Conservation (phyloP, 2,797 vertebrate species). For the Dallia pectoralis region DNA sequence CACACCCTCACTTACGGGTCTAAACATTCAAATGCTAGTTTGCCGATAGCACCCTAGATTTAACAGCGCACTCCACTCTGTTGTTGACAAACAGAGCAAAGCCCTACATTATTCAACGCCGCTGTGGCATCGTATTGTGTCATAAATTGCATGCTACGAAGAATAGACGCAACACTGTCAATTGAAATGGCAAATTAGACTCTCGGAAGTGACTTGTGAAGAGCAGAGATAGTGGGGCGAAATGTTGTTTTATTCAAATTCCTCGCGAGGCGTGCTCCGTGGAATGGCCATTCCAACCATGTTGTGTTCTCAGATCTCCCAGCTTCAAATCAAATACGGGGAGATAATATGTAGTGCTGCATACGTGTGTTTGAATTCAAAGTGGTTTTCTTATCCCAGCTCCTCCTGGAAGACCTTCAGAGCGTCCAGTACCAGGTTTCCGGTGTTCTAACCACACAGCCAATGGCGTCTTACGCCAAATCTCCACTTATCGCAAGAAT, state of each 20-base stretch:
- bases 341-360: no score
- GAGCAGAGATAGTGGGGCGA: conserved; percentile 32
- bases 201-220: conserved; percentile 35
- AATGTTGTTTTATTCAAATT: conserved; percentile 29
- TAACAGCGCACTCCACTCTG: conserved; percentile 30
- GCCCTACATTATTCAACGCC: conserved; percentile 47
- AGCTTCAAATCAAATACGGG: background rate
- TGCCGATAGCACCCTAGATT: conserved; percentile 51
- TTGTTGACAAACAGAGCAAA: conserved; percentile 39
- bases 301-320: conserved; percentile 23
- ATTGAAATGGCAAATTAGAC: conserved; percentile 29
- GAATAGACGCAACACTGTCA: conserved; percentile 44
- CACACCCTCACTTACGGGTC: conserved; percentile 36
- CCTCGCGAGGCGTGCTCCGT: conserved; percentile 32
- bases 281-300: conserved; percentile 17
- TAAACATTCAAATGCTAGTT: conserved; percentile 34
- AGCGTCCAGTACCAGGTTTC: no score
- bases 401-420: no score
- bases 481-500: background rate
- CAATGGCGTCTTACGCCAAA: background rate
- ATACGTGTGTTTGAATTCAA: no score
- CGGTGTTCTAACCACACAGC: background rate
- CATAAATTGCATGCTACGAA: conserved; percentile 48
- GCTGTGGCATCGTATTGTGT: conserved; percentile 35
- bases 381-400: no score